Base-by-base conservation (phyloP, 2,888 invertebrate genomes). In the Agriopis aurantiaria region DNA sequence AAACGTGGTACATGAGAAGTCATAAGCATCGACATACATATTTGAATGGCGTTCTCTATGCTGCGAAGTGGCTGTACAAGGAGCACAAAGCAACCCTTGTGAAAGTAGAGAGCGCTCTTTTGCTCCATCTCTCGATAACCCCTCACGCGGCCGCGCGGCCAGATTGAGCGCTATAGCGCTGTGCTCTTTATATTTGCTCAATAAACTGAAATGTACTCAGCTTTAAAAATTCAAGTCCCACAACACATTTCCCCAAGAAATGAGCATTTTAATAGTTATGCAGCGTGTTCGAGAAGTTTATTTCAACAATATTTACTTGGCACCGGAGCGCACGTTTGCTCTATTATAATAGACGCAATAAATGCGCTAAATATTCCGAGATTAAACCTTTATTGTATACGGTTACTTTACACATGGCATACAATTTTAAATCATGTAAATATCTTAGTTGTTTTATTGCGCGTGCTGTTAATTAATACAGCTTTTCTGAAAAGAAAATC, bases 71-170 rank as follows among this genome's bases (percentile, higher is more conserved):
- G 85, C 86, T 85, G 84, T 87, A 87, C 88, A 84, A 85, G 83
- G 74, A 82, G 83, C 83, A 91, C 91, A 93, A 93, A 92, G 92
- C 86, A 86, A 84, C 89, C 87, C 88, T 90, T 85, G 87, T 84
- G 82, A 85, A 79, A 87, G 86, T 86, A 87, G 89, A 87, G 90
- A 87, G 91, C 81, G 83, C 90, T 88, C 88, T 89, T 23, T 23
- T 82, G 82, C 84, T 80, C 81, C 84, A 82, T 86, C 89, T 88
- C 86, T 91, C 89, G 91, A 92, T 92, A 91, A 89, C 86, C 49
- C 76, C 86, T 87, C 84, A 74, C 76, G 75, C 78, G 81, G 72
- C 79, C 78, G 73, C 77, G 74, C 68, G 43, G 51, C 61, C 52
- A 45, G 68, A 57, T 23, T 57, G 65, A 52, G 63, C 49, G 49